These are phyloP conservation scores for Sphaerolaimus hirsutus DNA, from an alignment of 2,888 invertebrate genomes.

Conservation along the genomic window DNA sequence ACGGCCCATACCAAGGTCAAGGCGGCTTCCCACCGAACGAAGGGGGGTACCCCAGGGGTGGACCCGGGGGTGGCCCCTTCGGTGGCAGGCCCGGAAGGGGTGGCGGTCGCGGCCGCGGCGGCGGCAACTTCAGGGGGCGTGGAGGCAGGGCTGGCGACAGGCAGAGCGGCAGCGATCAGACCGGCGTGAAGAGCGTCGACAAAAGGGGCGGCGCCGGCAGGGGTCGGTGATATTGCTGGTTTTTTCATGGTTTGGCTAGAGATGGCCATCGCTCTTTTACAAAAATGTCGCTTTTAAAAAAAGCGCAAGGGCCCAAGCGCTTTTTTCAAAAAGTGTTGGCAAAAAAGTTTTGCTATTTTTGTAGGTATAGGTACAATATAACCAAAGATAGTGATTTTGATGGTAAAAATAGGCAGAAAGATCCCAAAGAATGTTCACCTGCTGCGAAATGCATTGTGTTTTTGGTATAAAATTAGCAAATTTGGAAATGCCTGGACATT, in stretches of 20 bases:
- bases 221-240: constrained; percentile 3
- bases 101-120: constrained; percentile 5
- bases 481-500: too few relatives aligned
- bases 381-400: too few relatives aligned
- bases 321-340: too few relatives aligned
- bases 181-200: constrained; percentile 19
- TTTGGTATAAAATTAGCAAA: too few relatives aligned
- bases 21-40: too few relatives aligned
- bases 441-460: too few relatives aligned
- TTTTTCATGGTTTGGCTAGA: not conserved
- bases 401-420: too few relatives aligned
- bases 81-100: not conserved
- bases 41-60: constrained; percentile 12
- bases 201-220: constrained; percentile 29
- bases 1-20: too few relatives aligned
- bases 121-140: constrained; percentile 6
- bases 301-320: too few relatives aligned
- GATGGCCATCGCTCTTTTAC: not conserved
- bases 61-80: constrained; percentile 10
- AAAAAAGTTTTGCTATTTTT: too few relatives aligned
- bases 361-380: too few relatives aligned
- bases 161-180: constrained; percentile 16
- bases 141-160: constrained; percentile 14
- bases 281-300: not conserved
- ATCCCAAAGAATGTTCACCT: too few relatives aligned